phyloP scores from a whole-genome alignment of 2,113 vertebrate genomes.

The Heliornis fulica region DNA sequence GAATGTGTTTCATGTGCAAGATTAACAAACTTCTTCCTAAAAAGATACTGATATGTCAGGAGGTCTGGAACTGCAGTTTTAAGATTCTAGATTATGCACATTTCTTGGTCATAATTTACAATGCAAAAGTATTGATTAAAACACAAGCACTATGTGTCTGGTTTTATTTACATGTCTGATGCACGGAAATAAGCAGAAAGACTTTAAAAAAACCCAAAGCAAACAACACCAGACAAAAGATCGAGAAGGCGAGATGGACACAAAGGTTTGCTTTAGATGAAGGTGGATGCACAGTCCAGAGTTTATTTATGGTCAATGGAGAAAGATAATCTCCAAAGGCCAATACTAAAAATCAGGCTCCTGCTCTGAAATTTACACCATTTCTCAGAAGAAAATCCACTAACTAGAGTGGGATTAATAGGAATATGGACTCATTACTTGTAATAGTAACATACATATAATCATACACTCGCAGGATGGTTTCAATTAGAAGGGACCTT shows the following conservation, averaged over 20 bases:
- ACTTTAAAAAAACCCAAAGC: not conserved
- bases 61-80: not conserved
- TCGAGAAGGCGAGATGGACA: not conserved
- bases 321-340: not conserved
- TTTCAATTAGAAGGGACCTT: too few species aligned
- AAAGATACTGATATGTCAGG: not conserved
- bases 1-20: not conserved
- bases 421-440: not conserved
- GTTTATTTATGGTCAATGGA: not conserved
- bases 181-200: not conserved
- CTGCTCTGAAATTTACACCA: not conserved
- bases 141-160: not conserved
- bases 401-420: not conserved
- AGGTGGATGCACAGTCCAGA: not conserved
- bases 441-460: not conserved
- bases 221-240: not conserved
- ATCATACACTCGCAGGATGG: too few species aligned
- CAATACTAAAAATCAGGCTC: not conserved
- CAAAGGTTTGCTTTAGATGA: not conserved
- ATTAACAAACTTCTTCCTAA: not conserved
- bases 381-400: not conserved
- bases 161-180: not conserved
- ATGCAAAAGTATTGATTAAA: not conserved
- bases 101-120: not conserved
- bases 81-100: not conserved